Conservation (phyloP, 2,888 invertebrate species). For the Eristalinus aeneus region DNA sequence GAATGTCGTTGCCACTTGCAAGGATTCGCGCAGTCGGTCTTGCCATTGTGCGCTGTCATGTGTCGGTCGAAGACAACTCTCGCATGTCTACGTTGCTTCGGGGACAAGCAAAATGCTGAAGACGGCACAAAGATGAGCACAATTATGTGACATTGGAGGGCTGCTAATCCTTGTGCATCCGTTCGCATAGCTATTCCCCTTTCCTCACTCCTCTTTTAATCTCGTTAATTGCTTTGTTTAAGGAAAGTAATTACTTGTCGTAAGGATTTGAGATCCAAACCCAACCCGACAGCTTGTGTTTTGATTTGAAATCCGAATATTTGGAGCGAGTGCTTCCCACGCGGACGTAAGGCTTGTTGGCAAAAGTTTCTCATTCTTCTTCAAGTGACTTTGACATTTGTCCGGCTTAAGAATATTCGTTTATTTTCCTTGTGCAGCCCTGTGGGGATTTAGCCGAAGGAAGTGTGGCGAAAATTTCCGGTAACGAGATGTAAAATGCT, state of each 20-base stretch:
- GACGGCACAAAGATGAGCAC: slow-evolving; percentile 41
- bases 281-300: background rate
- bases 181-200: background rate
- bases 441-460: too few relatives aligned
- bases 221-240: slow-evolving; percentile 64
- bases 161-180: slow-evolving; percentile 35
- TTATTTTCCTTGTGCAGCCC: too few relatives aligned
- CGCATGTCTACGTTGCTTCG: slow-evolving; percentile 24
- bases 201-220: slow-evolving; percentile 37
- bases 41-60: background rate
- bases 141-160: slow-evolving; percentile 45
- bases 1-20: slow-evolving; percentile 63
- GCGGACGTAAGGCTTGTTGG: background rate
- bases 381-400: background rate
- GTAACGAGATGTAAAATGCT: too few relatives aligned
- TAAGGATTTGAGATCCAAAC: slow-evolving; percentile 14
- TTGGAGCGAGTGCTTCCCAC: background rate
- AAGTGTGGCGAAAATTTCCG: too few relatives aligned
- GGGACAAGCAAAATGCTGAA: slow-evolving; percentile 19
- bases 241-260: slow-evolving; percentile 54
- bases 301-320: slow-evolving; percentile 12
- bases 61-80: slow-evolving; percentile 16
- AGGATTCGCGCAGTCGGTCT: slow-evolving; percentile 18
- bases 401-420: background rate
- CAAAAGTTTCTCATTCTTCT: background rate